Base-by-base conservation (phyloP, 2,113 vertebrate species). In the Spea bombifrons region DNA sequence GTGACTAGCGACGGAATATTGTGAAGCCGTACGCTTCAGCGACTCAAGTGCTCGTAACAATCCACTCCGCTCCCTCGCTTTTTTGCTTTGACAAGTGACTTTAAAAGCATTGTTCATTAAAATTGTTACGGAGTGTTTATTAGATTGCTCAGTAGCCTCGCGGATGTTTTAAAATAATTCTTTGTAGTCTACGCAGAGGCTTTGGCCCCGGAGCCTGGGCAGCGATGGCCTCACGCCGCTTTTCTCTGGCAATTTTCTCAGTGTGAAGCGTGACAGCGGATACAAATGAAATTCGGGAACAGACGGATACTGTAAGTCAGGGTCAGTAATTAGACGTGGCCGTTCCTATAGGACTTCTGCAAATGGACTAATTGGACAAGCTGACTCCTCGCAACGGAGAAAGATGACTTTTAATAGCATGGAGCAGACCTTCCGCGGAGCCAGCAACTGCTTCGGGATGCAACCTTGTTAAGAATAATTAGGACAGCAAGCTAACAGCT, bases 311-410 rank as follows among this genome's bases (percentile, higher is more conserved):
- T 30, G 73, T 16, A 66, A 73, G 77, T 61, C 76, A 48, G 71
- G 71, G 71, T 44, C 53, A 45, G 13, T 74, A 68, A 80, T 80
- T 74, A 80, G 71, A 74, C 52, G 16, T 61, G 64, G 78, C 66
- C 71, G 9, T 61, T 74, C 71, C 71, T 73, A 66, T 52, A 73
- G 71, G 43, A 73, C 68, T 66, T 73, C 3, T 66, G 64, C 10
- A 49, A 73, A 43, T 73, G 71, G 16, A 74, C 71, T 80, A 80
- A 80, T 80, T 80, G 52, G 71, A 66, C 66, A 74, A 68, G 66
- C 64, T 68, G 78, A 74, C 52, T 68, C 64, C 30, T 80, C 50
- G 65, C 49, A 45, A 74, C 69, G 53, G 49, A 73, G 55, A 65
- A 73, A 78, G 68, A 78, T 72, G 76, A 64, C 72, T 43, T 67